Evolutionary conservation across 2,888 invertebrate species (phyloP).

Genomic region (Rotaria magnacalcarata): DNA sequence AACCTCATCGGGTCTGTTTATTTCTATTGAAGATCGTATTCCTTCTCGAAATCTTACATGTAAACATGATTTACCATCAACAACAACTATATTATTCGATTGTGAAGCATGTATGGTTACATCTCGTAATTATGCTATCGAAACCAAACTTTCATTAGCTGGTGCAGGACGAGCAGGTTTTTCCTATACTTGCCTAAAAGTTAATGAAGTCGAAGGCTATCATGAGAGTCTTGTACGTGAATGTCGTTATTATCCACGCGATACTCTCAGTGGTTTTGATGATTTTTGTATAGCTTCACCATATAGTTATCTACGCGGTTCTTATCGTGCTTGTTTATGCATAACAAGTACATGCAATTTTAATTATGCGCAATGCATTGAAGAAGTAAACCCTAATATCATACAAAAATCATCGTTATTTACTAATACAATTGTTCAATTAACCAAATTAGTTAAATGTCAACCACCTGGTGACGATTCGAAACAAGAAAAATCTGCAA

Average conservation of each 20-base stretch:
- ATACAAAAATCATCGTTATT: background rate
- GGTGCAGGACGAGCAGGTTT: background rate
- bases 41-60: conserved; percentile 6
- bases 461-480: background rate
- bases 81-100: background rate
- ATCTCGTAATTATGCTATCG: background rate
- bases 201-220: background rate
- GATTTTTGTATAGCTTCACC: conserved; percentile 33
- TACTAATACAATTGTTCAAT: background rate
- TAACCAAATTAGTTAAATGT: background rate
- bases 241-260: background rate
- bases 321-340: conserved; percentile 30
- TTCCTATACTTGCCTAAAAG: background rate
- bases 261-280: conserved; percentile 25
- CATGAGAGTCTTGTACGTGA: conserved; percentile 19
- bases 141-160: conserved; percentile 23
- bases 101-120: conserved; percentile 23
- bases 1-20: background rate
- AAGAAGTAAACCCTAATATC: background rate
- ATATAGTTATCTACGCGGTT: background rate
- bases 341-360: background rate
- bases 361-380: background rate
- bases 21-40: background rate
- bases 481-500: background rate
- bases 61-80: background rate